Evolutionary conservation across 2,888 invertebrate species (phyloP).

Genomic region (Danaus chrysippus): DNA sequence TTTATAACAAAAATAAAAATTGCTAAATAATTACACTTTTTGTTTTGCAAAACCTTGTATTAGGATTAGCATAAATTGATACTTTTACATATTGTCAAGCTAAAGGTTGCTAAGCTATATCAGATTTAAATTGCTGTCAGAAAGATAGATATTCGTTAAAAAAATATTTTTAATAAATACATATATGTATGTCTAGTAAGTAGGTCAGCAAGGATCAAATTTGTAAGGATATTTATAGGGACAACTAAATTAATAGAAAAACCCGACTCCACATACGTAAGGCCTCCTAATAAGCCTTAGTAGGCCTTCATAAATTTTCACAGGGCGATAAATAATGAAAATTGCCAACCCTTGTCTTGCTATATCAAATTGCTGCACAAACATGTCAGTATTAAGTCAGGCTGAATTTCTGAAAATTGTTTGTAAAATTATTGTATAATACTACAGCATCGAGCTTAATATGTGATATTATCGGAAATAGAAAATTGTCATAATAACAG

Average conservation of each 20-base stretch:
- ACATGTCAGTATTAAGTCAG: conserved; percentile 40
- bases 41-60: not conserved
- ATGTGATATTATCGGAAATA: not conserved
- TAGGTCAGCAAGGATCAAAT: conserved; percentile 1
- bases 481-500: not conserved
- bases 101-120: no score
- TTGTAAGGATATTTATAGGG: conserved; percentile 10
- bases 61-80: not conserved
- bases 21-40: not conserved
- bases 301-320: conserved; percentile 58
- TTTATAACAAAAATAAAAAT: conserved; percentile 4
- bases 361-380: conserved; percentile 60
- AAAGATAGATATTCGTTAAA: no score
- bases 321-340: conserved; percentile 64
- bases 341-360: conserved; percentile 67
- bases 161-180: no score
- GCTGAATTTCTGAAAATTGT: conserved; percentile 26
- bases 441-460: conserved; percentile 10
- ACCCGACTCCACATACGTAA: conserved; percentile 29
- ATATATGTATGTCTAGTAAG: no score
- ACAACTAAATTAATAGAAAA: conserved; percentile 30
- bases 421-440: conserved; percentile 9
- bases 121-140: no score
- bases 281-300: conserved; percentile 40
- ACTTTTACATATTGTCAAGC: not conserved